Conservation (phyloP, 2,113 vertebrate genomes). For the Octodon degus region DNA sequence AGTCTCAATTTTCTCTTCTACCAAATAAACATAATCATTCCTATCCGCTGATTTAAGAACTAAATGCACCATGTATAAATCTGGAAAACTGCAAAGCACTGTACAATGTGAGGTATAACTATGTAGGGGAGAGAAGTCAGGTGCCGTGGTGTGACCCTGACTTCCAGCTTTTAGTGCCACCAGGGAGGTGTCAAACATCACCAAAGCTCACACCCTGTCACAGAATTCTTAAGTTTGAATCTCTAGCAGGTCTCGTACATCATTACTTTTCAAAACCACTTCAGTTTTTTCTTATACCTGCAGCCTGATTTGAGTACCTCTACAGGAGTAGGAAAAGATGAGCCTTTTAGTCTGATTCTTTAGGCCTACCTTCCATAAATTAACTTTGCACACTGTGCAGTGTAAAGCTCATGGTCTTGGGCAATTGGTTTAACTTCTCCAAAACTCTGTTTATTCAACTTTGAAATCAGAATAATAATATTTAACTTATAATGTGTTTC, state of each 20-base stretch:
- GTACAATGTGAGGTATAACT: background rate
- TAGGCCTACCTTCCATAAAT: background rate
- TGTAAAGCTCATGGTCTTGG: background rate
- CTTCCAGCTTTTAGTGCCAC: background rate
- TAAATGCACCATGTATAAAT: background rate
- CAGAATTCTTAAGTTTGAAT: slow-evolving; percentile 9
- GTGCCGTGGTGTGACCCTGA: background rate
- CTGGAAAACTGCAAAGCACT: background rate
- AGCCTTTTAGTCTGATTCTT: background rate
- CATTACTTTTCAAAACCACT: background rate
- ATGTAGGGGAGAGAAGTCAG: background rate
- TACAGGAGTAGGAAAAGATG: background rate
- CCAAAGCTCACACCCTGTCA: background rate
- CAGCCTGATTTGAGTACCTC: background rate
- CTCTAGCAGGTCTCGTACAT: background rate
- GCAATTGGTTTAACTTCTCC: background rate
- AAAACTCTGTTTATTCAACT: background rate
- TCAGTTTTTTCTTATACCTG: background rate
- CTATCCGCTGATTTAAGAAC: background rate
- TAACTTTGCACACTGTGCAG: background rate
- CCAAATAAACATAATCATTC: background rate
- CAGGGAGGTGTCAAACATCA: background rate
- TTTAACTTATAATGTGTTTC: background rate
- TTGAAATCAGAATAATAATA: slow-evolving; percentile 21
- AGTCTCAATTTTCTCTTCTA: background rate